phyloP scores from a whole-genome alignment of 2,888 invertebrate genomes.

The Argynnis bischoffii region DNA sequence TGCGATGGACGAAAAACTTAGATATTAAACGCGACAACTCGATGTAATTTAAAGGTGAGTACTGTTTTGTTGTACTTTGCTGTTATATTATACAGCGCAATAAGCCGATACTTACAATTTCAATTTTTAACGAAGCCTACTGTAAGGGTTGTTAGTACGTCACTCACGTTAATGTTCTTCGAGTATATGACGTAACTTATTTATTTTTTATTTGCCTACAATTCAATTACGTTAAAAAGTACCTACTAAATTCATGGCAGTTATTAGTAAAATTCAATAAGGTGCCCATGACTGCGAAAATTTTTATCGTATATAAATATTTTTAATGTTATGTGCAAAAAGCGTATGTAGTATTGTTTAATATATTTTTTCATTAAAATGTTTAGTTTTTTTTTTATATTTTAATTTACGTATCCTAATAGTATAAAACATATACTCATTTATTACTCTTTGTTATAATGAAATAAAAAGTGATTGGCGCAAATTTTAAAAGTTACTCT shows the following conservation, averaged over 20 bases:
- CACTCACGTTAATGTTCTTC: constrained; percentile 22
- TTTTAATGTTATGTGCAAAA: background rate
- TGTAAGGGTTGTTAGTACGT: constrained; percentile 22
- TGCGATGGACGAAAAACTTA: constrained; percentile 57
- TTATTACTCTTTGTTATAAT: too few species aligned
- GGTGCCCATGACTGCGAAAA: too few species aligned
- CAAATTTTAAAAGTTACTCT: too few species aligned
- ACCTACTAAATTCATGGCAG: too few species aligned
- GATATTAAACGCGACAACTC: constrained; percentile 46
- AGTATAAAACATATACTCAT: too few species aligned
- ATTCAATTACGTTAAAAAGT: background rate
- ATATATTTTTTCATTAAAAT: too few species aligned
- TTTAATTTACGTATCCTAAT: too few species aligned
- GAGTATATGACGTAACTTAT: constrained; percentile 35
- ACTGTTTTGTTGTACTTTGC: constrained; percentile 19
- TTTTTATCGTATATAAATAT: background rate
- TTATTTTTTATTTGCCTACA: constrained; percentile 2
- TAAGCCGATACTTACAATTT: constrained; percentile 6
- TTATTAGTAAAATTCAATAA: too few species aligned
- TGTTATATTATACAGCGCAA: background rate
- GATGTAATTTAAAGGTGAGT: constrained; percentile 59
- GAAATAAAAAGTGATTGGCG: too few species aligned
- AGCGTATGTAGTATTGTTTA: too few species aligned
- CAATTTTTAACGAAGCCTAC: constrained; percentile 3
- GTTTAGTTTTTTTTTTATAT: too few species aligned